Evolutionary conservation across 2,113 vertebrate species (phyloP).

Genomic region (Ellobius talpinus): DNA sequence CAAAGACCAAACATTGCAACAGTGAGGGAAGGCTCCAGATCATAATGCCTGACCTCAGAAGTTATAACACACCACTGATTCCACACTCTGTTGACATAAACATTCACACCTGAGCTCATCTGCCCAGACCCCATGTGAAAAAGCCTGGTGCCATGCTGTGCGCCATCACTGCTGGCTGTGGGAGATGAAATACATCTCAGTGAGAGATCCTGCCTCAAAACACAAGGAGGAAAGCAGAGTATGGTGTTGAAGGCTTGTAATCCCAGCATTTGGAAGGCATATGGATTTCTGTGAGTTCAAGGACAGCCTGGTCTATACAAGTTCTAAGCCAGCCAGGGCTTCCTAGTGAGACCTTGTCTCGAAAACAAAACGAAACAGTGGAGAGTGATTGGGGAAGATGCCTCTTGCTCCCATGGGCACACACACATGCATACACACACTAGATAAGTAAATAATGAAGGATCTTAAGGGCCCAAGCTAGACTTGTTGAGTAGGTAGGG

Average conservation of each 20-base stretch:
- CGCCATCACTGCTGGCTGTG: too few species aligned
- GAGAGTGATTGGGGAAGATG: not conserved
- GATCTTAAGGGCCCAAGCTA: not conserved
- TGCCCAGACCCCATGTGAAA: not conserved
- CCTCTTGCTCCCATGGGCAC: not conserved
- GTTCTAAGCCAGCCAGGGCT: not conserved
- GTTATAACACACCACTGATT: not conserved
- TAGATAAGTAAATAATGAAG: not conserved
- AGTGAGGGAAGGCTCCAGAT: not conserved
- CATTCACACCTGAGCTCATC: not conserved
- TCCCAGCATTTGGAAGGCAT: not conserved
- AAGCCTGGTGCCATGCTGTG: not conserved
- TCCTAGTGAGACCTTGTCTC: not conserved
- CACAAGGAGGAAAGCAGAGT: not conserved
- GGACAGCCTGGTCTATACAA: not conserved
- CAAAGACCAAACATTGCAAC: not conserved
- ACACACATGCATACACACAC: not conserved
- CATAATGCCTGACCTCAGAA: not conserved
- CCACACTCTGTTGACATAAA: not conserved
- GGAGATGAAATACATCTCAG: not conserved
- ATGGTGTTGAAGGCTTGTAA: not conserved
- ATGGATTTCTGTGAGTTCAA: not conserved
- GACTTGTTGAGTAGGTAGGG: not conserved
- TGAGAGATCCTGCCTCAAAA: not conserved
- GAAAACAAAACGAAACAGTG: not conserved